Evolutionary conservation across 2,888 invertebrate species (phyloP).

Genomic region (Drosophila pegasa): DNA sequence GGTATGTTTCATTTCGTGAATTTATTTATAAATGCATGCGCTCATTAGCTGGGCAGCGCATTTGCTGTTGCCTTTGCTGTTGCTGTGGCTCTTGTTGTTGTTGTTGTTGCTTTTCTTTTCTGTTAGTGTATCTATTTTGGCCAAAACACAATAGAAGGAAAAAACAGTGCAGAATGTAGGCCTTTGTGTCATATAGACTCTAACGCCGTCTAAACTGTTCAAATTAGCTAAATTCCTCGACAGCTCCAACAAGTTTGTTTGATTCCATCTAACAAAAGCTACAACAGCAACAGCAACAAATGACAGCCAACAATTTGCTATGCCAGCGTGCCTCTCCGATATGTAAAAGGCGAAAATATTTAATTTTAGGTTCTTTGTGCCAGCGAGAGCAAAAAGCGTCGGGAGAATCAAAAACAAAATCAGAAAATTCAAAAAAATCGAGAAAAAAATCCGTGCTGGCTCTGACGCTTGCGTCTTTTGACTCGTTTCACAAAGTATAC

Average conservation of each 20-base stretch:
- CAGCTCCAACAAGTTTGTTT: conserved; percentile 21
- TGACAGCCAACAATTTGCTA: conserved; percentile 58
- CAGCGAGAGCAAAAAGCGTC: conserved; percentile 47
- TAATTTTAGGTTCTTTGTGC: conserved; percentile 80
- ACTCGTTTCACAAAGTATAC: conserved; percentile 71
- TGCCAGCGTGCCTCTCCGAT: conserved; percentile 69
- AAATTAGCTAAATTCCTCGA: conserved; percentile 36
- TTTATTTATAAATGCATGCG: conserved; percentile 78
- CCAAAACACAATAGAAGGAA: conserved; percentile 31
- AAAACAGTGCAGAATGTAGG: conserved; percentile 47
- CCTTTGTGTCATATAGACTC: conserved; percentile 72
- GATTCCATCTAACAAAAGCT: conserved; percentile 25
- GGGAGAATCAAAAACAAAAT: conserved; percentile 35
- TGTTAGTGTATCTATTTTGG: conserved; percentile 34
- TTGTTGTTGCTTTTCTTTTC: background rate
- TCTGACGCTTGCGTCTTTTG: conserved; percentile 59
- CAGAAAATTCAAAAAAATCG: conserved; percentile 15
- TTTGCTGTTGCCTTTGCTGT: conserved; percentile 19
- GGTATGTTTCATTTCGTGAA: conserved; percentile 74
- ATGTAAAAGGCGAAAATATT: conserved; percentile 80
- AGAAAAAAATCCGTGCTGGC: conserved; percentile 34
- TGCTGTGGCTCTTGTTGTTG: conserved; percentile 10
- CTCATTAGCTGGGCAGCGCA: conserved; percentile 66
- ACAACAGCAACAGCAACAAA: conserved; percentile 26
- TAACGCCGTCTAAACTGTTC: conserved; percentile 24